Evolutionary conservation across 2,888 invertebrate genomes (phyloP).

Genomic region (Drosophila vallismaia): DNA sequence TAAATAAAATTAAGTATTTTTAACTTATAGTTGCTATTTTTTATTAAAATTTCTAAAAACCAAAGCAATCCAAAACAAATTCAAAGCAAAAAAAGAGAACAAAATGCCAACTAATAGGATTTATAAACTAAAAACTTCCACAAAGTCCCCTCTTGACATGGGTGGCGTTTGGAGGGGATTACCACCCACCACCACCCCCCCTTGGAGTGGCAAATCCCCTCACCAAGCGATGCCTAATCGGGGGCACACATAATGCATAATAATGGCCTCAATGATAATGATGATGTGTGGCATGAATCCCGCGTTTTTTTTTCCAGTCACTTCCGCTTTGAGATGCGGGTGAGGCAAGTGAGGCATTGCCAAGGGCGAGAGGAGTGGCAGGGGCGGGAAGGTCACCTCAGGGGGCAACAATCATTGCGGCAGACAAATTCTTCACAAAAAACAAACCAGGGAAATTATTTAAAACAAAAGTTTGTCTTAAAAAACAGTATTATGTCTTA

Average conservation of each 20-base stretch:
- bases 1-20: no score
- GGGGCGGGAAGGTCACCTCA: slow-evolving; percentile 8
- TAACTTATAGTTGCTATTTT: no score
- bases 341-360: no score
- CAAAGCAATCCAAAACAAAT: no score
- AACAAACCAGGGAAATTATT: neutral
- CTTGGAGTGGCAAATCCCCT: slow-evolving; percentile 3
- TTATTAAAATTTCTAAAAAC: no score
- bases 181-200: neutral
- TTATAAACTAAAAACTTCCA: slow-evolving; percentile 5
- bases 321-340: slow-evolving; percentile 12
- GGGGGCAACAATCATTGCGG: slow-evolving; percentile 22
- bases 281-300: slow-evolving; percentile 34
- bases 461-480: no score
- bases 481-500: no score
- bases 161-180: neutral
- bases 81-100: no score
- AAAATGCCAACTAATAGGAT: no score
- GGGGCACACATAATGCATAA: slow-evolving; percentile 51
- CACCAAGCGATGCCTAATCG: slow-evolving; percentile 51
- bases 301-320: slow-evolving; percentile 14
- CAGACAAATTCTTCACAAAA: slow-evolving; percentile 15
- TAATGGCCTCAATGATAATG: slow-evolving; percentile 49
- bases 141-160: slow-evolving; percentile 5
- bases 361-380: neutral